Evolutionary conservation across 2,113 vertebrate genomes (phyloP), one percentile per base, ranked within the genome.

Genomic region (Micromys minutus): DNA sequence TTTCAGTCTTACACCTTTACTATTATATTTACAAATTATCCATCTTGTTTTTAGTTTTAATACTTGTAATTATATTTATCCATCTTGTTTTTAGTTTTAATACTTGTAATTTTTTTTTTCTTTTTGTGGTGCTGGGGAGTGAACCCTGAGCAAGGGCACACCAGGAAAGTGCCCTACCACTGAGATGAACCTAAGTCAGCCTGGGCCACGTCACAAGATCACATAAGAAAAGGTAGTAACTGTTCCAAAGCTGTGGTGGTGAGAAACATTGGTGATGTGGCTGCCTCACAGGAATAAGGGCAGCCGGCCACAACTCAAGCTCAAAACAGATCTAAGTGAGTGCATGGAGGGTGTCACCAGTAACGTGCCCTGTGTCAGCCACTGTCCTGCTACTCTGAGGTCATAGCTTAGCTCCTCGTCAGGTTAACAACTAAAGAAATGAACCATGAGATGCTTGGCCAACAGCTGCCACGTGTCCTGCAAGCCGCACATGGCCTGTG

Each of bases 401-500:
- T 7, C 1, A 5, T 0, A 2, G 13, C 11, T 11, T 5, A 31
- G 81, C 63, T 2, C 12, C 55, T 0, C 0, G 61, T 15, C 4
- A 19, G 3, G 17, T 4, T 22, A 19, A 11, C 9, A 9, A 45
- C 12, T 15, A 31, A 24, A 1, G 0, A 12, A 16, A 47, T 1
- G 17, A 19, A 2, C 0, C 4, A 52, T 1, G 0, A 0, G 6
- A 12, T 15, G 31, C 65, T 34, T 67, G 65, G 65, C 34, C 1
- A 8, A 63, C 0, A 45, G 31, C 15, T 1, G 24, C 31, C 8
- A n/a, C 17, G 9, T 4, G 31, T 7, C 29, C 80, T 22, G 34
- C 59, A 5, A 55, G 57, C 7, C 22, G 11, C 16, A 16, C 1
- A 52, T 59, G 34, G 17, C 50, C 45, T 4, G 31, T 5, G 29